These are phyloP conservation scores for Cylas formicarius DNA, from an alignment of 1,140 invertebrate species.

Conservation along the genomic window DNA sequence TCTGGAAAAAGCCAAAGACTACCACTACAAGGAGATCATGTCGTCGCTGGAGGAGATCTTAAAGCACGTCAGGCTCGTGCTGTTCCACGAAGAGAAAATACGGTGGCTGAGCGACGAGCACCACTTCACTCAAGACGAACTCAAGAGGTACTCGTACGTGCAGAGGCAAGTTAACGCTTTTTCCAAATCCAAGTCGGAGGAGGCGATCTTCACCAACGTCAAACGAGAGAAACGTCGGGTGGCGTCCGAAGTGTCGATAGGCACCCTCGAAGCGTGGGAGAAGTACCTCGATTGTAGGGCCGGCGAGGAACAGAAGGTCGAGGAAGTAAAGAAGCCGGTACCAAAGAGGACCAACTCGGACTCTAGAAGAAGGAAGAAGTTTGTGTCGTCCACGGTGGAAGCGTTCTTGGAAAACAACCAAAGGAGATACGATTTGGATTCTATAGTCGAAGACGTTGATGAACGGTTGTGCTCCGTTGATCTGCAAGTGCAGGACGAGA, in stretches of 20 bases:
- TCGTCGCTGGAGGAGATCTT: conserved; percentile 15
- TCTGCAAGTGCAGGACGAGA: not conserved
- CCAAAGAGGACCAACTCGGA: conserved; percentile 14
- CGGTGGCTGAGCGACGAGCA: conserved; percentile 11
- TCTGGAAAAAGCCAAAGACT: conserved; percentile 26
- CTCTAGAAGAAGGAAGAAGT: conserved; percentile 21
- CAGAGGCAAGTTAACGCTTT: conserved; percentile 20
- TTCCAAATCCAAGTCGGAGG: conserved; percentile 9
- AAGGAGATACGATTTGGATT: conserved; percentile 7
- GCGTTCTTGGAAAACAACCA: conserved; percentile 20
- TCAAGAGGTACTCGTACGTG: conserved; percentile 21
- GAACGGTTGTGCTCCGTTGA: not conserved
- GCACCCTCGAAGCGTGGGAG: conserved; percentile 25
- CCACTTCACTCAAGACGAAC: conserved; percentile 11
- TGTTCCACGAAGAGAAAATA: conserved; percentile 19
- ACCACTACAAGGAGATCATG: conserved; percentile 27
- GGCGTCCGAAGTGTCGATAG: conserved; percentile 15
- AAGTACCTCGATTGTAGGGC: conserved; percentile 20
- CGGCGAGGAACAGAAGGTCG: conserved; percentile 3
- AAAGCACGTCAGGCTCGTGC: conserved; percentile 18
- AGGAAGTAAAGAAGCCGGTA: conserved; percentile 11
- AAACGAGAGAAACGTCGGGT: conserved; percentile 18
- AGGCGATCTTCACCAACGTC: not conserved
- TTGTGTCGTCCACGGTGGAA: conserved; percentile 29
- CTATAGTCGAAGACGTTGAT: conserved; percentile 10